Evolutionary conservation across 1,140 invertebrate genomes (phyloP).

Genomic region (Thaumetopoea pityocampa): DNA sequence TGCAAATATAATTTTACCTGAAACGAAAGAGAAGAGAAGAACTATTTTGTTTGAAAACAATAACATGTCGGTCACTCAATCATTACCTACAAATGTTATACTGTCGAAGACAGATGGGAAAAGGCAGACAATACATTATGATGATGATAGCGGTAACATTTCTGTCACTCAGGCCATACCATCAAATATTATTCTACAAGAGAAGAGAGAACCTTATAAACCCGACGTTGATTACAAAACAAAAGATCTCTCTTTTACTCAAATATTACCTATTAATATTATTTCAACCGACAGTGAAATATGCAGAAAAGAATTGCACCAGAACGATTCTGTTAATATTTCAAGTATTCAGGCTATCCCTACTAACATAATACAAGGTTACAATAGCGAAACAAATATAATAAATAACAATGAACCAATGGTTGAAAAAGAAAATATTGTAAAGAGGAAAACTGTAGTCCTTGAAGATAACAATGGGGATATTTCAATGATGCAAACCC

Average conservation of each 20-base stretch:
- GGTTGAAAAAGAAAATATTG: not conserved
- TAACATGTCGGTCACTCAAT: slow-evolving; percentile 40
- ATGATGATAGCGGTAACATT: slow-evolving; percentile 29
- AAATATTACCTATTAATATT: slow-evolving; percentile 24
- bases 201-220: slow-evolving; percentile 1
- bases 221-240: not conserved
- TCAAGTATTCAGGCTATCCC: slow-evolving; percentile 33
- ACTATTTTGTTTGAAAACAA: slow-evolving; percentile 28
- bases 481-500: slow-evolving; percentile 7
- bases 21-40: slow-evolving; percentile 18
- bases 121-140: slow-evolving; percentile 30
- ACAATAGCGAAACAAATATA: slow-evolving; percentile 4
- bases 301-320: slow-evolving; percentile 20
- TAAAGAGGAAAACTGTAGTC: slow-evolving; percentile 24
- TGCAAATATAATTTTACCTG: slow-evolving; percentile 18
- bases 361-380: not conserved
- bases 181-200: slow-evolving; percentile 21
- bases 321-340: slow-evolving; percentile 27
- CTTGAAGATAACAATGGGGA: slow-evolving; percentile 9
- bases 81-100: slow-evolving; percentile 26
- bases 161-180: slow-evolving; percentile 40
- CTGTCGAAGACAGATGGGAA: slow-evolving; percentile 12
- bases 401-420: slow-evolving; percentile 14
- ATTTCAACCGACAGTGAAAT: slow-evolving; percentile 11
- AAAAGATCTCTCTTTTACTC: not conserved